Base-by-base conservation (phyloP, 2,113 vertebrate species). In the Machaerirhynchus nigripectus region DNA sequence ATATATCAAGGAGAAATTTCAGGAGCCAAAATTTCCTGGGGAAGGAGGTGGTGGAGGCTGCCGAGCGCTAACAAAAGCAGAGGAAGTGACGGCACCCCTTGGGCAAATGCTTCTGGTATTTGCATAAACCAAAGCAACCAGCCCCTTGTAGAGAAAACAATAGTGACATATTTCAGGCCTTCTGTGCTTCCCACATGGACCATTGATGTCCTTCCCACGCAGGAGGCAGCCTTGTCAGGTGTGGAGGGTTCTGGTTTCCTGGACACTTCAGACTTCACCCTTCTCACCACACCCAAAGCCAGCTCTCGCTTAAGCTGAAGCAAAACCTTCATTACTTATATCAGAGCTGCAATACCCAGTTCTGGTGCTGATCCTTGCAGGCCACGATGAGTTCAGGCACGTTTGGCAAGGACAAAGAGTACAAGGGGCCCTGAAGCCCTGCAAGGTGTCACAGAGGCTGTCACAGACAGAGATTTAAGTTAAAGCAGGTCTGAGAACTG, bases 51-150 rank as follows among this genome's bases (percentile, higher is more conserved):
- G 77, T 3, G 1, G 78, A 86, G 75, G 44, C 1, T 69, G 68
- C 70, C 3, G 8, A 77, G 75, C 22, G 1, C 68, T 31, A 28
- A 31, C 26, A 33, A 40, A 46, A 28, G 27, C 63, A 57, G 37
- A 46, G 53, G 84, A 68, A 71, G 73, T 39, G 3, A 31, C 53
- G 33, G 37, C 60, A 67, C 21, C 60, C 55, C 26, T 49, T 74
- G 74, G 71, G 52, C 68, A 55, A 80, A 71, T 35, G 40, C 35
- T 87, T 78, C 31, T 49, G 12, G 13, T 52, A 27, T 47, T 79
- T 96, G 77, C 81, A 65, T 78, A 68, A 90, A 26, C 27, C 59
- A 30, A 64, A 95, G 61, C 60, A 91, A 87, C 60, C 28, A 91
- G 78, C 44, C 57, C 39, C 46, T 79, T 30, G n/a, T 4, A 31